Conservation (phyloP, 1,140 invertebrate genomes). For the Laodelphax striatellus region DNA sequence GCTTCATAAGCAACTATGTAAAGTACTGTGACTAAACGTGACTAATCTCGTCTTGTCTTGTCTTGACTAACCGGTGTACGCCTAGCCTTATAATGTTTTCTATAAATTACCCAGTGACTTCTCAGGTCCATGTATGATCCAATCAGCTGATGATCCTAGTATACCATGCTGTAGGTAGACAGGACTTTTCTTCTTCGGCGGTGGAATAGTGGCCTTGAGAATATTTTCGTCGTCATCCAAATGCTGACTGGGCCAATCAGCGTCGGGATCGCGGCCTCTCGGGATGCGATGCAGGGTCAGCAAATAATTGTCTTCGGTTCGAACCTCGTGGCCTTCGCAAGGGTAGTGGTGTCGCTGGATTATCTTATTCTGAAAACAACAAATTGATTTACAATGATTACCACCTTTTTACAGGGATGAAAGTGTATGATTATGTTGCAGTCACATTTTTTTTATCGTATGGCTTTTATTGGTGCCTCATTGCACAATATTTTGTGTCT, state of each 20-base stretch:
- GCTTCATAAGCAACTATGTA: too few species aligned
- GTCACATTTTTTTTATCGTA: too few species aligned
- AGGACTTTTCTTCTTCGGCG: slow-evolving; percentile 32
- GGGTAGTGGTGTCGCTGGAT: slow-evolving; percentile 51
- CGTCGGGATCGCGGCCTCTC: slow-evolving; percentile 20
- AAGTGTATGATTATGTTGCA: too few species aligned
- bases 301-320: slow-evolving; percentile 60
- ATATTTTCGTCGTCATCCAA: background rate
- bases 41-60: too few species aligned
- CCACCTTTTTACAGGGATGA: too few species aligned
- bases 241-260: too few species aligned
- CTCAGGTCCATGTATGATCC: slow-evolving; percentile 45
- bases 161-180: slow-evolving; percentile 58
- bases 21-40: too few species aligned
- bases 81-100: too few species aligned
- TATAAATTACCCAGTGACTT: slow-evolving; percentile 44
- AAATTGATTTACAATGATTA: background rate
- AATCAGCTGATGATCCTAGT: slow-evolving; percentile 49
- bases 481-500: too few species aligned
- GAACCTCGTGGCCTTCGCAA: slow-evolving; percentile 48
- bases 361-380: slow-evolving; percentile 39
- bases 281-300: slow-evolving; percentile 61
- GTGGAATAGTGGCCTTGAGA: too few species aligned
- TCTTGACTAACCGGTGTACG: too few species aligned
- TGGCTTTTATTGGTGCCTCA: too few species aligned